A percentile compares a stretch with the other conserved stretches of the same genome.
Conservation (phyloP, 2,113 vertebrate genomes). For the Leucoraja erinaceus region DNA sequence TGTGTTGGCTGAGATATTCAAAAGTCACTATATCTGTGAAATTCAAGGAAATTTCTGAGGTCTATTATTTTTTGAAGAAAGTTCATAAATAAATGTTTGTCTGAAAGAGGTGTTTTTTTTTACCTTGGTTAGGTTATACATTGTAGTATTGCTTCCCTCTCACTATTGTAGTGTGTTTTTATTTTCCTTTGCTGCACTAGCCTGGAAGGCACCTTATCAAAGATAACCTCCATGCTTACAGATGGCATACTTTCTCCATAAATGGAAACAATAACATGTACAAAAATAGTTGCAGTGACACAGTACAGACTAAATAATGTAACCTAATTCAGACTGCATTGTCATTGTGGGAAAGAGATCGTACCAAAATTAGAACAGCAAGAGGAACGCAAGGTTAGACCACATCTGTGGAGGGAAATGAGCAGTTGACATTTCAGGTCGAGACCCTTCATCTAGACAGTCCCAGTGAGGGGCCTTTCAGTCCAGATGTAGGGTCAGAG, state of each 20-base stretch:
- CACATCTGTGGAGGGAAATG: too few species aligned
- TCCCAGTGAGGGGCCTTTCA: too few species aligned
- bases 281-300: slow-evolving; percentile 55
- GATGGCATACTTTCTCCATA: slow-evolving; percentile 51
- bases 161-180: background rate
- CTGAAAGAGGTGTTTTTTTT: background rate
- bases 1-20: background rate
- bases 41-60: too few species aligned
- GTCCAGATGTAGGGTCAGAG: too few species aligned
- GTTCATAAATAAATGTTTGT: too few species aligned
- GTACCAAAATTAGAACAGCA: too few species aligned
- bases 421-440: too few species aligned
- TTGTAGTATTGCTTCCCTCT: background rate
- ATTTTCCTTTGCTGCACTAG: background rate
- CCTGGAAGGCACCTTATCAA: slow-evolving; percentile 41
- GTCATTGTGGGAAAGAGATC: slow-evolving; percentile 41
- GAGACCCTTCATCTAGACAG: too few species aligned
- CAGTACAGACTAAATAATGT: slow-evolving; percentile 47
- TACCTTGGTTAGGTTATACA: background rate
- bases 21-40: background rate
- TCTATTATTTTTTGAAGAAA: too few species aligned
- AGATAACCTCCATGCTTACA: slow-evolving; percentile 46
- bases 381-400: too few species aligned
- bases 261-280: slow-evolving; percentile 50
- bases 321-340: slow-evolving; percentile 51